Conservation (phyloP, 2,888 invertebrate species). For the Ormia ochracea region DNA sequence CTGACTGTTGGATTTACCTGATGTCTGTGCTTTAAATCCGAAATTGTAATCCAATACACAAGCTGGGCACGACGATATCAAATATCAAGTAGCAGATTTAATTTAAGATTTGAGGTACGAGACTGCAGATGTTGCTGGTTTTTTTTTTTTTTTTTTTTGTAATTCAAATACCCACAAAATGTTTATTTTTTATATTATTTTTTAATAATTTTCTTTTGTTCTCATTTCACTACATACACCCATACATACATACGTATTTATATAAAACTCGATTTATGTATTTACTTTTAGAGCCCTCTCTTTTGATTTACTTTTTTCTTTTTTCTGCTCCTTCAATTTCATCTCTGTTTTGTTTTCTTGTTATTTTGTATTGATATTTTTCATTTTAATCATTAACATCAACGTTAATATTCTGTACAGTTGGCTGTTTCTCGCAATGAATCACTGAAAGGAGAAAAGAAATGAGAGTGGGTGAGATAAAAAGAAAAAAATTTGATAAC, state of each 20-base stretch:
- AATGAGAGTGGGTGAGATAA: conserved; percentile 10
- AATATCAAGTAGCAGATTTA: not conserved
- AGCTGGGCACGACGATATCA: not conserved
- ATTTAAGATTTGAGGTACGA: not conserved
- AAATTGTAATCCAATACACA: conserved; percentile 20
- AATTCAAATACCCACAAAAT: conserved; percentile 7
- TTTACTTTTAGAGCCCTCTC: no score
- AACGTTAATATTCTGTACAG: no score
- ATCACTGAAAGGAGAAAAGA: conserved; percentile 42
- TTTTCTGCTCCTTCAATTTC: no score
- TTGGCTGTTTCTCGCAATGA: no score
- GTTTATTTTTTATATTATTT: not conserved
- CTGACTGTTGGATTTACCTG: not conserved
- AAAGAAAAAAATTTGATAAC: conserved; percentile 8
- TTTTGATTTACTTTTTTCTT: no score
- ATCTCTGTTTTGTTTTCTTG: no score
- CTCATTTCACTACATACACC: not conserved
- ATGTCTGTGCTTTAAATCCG: not conserved
- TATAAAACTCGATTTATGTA: no score
- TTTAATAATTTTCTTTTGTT: not conserved
- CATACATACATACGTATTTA: no score
- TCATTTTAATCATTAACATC: no score
- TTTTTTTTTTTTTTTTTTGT: not conserved
- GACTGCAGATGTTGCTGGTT: not conserved
- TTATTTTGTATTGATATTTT: no score